Evolutionary conservation across 2,888 invertebrate genomes (phyloP), one percentile per base, ranked within the genome.

Genomic region (Pristionchus fissidentatus): DNA sequence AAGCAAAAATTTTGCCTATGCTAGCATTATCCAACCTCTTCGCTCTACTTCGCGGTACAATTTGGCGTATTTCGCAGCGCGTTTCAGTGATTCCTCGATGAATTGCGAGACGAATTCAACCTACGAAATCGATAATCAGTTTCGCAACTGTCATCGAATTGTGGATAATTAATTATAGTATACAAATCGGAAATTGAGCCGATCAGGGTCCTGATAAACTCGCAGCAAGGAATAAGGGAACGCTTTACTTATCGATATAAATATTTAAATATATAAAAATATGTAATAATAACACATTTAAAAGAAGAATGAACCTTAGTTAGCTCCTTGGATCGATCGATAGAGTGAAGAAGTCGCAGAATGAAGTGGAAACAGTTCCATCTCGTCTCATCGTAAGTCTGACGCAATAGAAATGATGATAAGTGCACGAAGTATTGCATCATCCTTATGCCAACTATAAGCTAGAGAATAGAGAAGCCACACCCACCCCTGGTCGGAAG

Each of bases 291-390:
- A 38, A 1, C 8, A 35, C 19, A n/a, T 60, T 60, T 32, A 57
- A 57, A 57, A 66, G 10, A 22, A 26, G 19, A 32, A 49, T 49
- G 1, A 29, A 77, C 75, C 75, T 77, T 77, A 49, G 75, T 49
- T 19, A 77, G 32, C 49, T 49, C 49, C 46, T 46, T 46, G 32
- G 46, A 46, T 35, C 32, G 49, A 49, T 77, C 15, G 19, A 77
- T 22, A 32, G 41, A 46, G 29, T 77, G 75, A 4, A 49, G 46
- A 49, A 49, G 49, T 22, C 49, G 46, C 49, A 77, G 32, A 49
- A 77, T 49, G 49, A 77, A 19, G 49, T 77, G 49, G 49, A 77
- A 77, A 19, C 75, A 77, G 19, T 77, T 77, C 75, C 75, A 77
- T 32, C 19, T 22, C 29, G 22, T 77, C 35, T 77, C 75, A 19